Conservation (phyloP, 2,888 invertebrate species). For the Erynnis tages region DNA sequence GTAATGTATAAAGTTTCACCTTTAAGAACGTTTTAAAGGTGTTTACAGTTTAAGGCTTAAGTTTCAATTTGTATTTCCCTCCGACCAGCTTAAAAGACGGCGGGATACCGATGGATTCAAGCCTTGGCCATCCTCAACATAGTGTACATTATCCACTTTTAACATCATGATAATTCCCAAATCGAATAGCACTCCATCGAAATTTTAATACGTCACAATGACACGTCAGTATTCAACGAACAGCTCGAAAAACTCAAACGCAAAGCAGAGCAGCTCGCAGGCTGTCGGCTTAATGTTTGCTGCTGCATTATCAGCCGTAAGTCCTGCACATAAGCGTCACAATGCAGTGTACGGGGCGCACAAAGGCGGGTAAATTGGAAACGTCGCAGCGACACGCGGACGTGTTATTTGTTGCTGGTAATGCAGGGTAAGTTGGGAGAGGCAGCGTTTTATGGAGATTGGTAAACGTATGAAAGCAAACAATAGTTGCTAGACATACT, state of each 20-base stretch:
- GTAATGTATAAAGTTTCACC: neutral
- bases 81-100: too few relatives aligned
- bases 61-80: too few relatives aligned
- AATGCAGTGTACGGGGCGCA: constrained; percentile 36
- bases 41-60: too few relatives aligned
- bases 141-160: too few relatives aligned
- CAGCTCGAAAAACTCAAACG: constrained; percentile 22
- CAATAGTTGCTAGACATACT: too few relatives aligned
- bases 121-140: too few relatives aligned
- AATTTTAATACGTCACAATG: constrained; percentile 9
- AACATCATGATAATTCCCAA: neutral
- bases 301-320: constrained; percentile 26
- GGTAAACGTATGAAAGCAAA: too few relatives aligned
- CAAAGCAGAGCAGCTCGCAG: constrained; percentile 25
- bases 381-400: constrained; percentile 49
- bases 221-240: neutral
- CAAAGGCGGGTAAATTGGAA: constrained; percentile 52
- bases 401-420: constrained; percentile 45
- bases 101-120: too few relatives aligned
- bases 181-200: neutral
- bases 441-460: neutral
- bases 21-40: too few relatives aligned
- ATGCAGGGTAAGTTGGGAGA: constrained; percentile 35
- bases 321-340: constrained; percentile 38
- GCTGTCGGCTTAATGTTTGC: constrained; percentile 25